A percentile compares a stretch with the other conserved stretches of the same genome.
phyloP scores from a whole-genome alignment of 2,113 vertebrate genomes.

The Hassar affinis region DNA sequence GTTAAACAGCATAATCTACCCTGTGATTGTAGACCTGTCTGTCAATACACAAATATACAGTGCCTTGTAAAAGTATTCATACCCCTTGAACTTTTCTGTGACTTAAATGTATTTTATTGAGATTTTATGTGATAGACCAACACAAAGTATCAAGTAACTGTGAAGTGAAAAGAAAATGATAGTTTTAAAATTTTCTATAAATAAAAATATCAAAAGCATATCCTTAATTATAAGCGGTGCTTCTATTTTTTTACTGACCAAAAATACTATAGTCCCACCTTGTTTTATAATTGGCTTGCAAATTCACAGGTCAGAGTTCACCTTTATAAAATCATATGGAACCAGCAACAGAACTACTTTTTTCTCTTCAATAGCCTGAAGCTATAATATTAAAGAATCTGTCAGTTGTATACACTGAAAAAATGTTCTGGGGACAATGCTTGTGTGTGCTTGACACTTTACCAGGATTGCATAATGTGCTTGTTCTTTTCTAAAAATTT shows the following conservation, averaged over 20 bases:
- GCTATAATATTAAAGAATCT: neutral
- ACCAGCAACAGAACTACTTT: neutral
- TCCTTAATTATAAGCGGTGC: neutral
- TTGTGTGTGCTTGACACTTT: slow-evolving; percentile 1
- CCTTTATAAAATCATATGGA: neutral
- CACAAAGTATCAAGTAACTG: too few species aligned
- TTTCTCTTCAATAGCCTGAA: neutral
- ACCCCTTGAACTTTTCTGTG: too few species aligned
- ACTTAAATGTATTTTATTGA: too few species aligned
- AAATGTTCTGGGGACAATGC: neutral
- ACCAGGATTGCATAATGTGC: neutral
- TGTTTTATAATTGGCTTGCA: neutral
- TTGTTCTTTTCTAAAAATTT: slow-evolving; percentile 13
- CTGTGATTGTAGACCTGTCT: neutral
- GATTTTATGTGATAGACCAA: too few species aligned
- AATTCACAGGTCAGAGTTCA: neutral
- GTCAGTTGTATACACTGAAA: neutral
- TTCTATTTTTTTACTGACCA: neutral
- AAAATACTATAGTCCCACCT: neutral
- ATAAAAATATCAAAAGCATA: too few species aligned
- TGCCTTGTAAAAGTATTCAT: too few species aligned
- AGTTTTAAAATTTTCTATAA: too few species aligned
- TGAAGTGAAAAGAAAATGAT: too few species aligned
- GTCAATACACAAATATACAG: too few species aligned
- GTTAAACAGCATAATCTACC: neutral